These are phyloP conservation scores for Semaprochilodus insignis DNA, from an alignment of 2,797 vertebrate species.

Conservation along the genomic window DNA sequence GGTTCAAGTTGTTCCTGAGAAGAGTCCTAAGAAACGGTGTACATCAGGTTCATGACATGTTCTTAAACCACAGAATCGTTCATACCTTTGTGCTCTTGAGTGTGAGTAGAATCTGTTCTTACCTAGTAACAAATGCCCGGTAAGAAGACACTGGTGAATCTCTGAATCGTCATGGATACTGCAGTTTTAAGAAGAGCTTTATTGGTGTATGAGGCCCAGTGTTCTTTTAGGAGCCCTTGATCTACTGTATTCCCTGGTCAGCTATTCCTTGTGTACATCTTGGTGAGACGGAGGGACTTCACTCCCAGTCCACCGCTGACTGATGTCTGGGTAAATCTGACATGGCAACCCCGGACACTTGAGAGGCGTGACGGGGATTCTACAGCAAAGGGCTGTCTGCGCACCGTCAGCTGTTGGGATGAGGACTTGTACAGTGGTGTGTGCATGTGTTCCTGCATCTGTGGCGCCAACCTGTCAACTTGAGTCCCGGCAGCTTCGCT, in stretches of 20 bases:
- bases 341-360: slow-evolving; percentile 17
- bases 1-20: no score
- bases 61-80: no score
- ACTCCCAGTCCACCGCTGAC: background rate
- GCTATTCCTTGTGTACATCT: background rate
- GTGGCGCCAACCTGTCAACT: slow-evolving; percentile 76
- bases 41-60: no score
- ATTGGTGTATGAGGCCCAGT: no score
- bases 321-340: slow-evolving; percentile 1
- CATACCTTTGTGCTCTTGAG: no score
- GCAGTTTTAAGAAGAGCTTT: no score
- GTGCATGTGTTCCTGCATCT: slow-evolving; percentile 1
- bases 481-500: slow-evolving; percentile 75
- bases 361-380: slow-evolving; percentile 17
- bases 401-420: background rate
- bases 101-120: no score
- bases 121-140: no score
- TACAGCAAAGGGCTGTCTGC: slow-evolving; percentile 9
- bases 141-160: background rate
- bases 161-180: no score
- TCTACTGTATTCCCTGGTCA: no score
- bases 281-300: background rate
- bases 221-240: no score
- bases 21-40: no score
- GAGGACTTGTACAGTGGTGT: slow-evolving; percentile 5